Evolutionary conservation across 2,888 invertebrate species (phyloP), one percentile per base, ranked within the genome.

Genomic region (Poecilus cupreus): DNA sequence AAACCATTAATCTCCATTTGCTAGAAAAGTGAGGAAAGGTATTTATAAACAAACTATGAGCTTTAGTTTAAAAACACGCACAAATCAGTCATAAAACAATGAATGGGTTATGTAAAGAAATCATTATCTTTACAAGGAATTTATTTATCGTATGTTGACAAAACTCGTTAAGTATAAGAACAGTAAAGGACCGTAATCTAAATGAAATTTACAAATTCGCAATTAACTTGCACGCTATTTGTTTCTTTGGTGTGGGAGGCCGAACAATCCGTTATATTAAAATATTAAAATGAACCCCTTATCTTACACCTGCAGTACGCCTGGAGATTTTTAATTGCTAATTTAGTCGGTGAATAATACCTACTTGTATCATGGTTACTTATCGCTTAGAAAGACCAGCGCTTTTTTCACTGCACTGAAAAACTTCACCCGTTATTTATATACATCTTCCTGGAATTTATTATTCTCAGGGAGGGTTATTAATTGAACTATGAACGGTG

Each of bases 231-330:
- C 78, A 78, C 78, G 78, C 78, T 78, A 78, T 60, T 78, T 78
- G 64, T 78, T 78, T 78, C 64, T 18, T 13, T n/a, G 51, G 79
- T 70, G 79, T 70, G n/a, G 46, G 57, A 49, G 51, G 49, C 43
- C 18, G 43, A 32, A 46, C 78, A 78, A 79, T 79, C 49, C 70
- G 70, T 79, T 57, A 70, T 79, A 79, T 79, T 46, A 79, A 79
- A 79, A 79, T 79, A 79, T 79, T 39, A 79, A 79, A 79, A 79
- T 79, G 79, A 79, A 70, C 54, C 79, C 22, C 79, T 79, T 79
- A 79, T 79, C 79, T 79, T 68, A 32, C 51, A 79, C 79, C 79
- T 79, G 79, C 79, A 79, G 79, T 79, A 64, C 79, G 11, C 49
- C 24, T 70, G 18, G 64, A 79, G 70, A 79, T 79, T 79, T 79